A percentile compares a stretch with the other conserved stretches of the same genome.
Conservation (phyloP, 2,888 invertebrate genomes). For the Gerris lacustris region DNA sequence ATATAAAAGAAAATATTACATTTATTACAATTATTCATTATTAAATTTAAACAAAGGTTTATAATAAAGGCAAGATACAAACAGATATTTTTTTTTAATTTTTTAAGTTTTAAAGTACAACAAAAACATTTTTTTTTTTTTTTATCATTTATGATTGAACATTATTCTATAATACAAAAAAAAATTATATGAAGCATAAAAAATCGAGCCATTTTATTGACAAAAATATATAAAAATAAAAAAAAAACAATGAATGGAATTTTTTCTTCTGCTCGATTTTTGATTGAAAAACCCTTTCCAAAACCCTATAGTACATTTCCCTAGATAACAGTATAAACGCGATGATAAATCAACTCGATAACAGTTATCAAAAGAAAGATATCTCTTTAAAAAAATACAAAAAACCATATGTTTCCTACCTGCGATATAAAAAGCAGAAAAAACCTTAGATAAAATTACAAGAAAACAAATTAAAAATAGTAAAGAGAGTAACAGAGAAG, state of each 20-base stretch:
- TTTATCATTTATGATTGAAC: background rate
- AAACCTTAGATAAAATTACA: background rate
- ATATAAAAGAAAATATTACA: too few relatives aligned
- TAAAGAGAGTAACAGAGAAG: background rate
- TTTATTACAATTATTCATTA: too few relatives aligned
- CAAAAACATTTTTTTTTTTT: too few relatives aligned
- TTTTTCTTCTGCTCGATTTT: constrained; percentile 54
- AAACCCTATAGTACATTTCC: constrained; percentile 64
- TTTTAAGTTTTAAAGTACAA: too few relatives aligned
- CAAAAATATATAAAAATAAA: background rate
- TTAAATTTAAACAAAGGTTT: too few relatives aligned
- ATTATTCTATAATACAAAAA: background rate
- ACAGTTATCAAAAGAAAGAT: background rate
- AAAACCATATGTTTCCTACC: background rate
- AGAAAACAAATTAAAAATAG: background rate
- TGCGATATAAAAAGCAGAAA: background rate
- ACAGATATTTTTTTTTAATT: too few relatives aligned
- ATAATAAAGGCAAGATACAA: too few relatives aligned
- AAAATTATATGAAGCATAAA: background rate
- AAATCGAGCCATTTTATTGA: background rate
- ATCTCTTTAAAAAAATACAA: constrained; percentile 4
- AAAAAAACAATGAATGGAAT: constrained; percentile 10
- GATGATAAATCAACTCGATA: too few relatives aligned
- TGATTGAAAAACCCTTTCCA: constrained; percentile 72
- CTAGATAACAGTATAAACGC: constrained; percentile 40